Conservation (phyloP, 2,113 vertebrate species). For the Edolisoma coerulescens region DNA sequence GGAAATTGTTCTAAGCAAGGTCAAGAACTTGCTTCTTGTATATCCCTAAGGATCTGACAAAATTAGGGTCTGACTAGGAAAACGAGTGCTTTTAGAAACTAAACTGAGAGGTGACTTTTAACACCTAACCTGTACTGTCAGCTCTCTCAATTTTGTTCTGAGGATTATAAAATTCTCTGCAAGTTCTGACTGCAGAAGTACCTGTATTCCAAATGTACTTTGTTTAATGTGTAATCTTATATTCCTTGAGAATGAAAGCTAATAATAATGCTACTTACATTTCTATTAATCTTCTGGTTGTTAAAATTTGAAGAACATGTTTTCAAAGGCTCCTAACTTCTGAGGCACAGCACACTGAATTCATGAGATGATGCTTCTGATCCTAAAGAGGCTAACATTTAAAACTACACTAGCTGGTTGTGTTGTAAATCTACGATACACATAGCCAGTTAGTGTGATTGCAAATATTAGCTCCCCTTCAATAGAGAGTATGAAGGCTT, state of each 20-base stretch:
- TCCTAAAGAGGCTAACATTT: not conserved
- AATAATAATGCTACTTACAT: not conserved
- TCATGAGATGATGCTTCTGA: not conserved
- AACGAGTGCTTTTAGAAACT: not conserved
- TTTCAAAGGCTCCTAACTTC: not conserved
- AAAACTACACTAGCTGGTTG: not conserved
- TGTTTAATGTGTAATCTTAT: not conserved
- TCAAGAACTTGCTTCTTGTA: not conserved
- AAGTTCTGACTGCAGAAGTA: not conserved
- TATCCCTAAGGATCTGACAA: not conserved
- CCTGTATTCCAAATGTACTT: not conserved
- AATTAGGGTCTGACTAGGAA: not conserved
- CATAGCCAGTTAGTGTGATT: not conserved
- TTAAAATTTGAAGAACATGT: not conserved
- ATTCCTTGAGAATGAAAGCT: not conserved
- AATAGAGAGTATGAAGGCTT: not conserved
- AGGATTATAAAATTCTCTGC: not conserved
- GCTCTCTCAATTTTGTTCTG: not conserved
- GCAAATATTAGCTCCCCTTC: not conserved
- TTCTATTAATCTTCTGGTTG: not conserved
- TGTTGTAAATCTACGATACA: not conserved
- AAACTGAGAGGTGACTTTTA: rapidly evolving
- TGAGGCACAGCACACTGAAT: not conserved
- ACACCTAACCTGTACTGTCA: not conserved
- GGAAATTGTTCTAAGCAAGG: not conserved